Evolutionary conservation across 2,797 vertebrate genomes (phyloP), one percentile per base, ranked within the genome.

Genomic region (Ctenosaura bakeri): DNA sequence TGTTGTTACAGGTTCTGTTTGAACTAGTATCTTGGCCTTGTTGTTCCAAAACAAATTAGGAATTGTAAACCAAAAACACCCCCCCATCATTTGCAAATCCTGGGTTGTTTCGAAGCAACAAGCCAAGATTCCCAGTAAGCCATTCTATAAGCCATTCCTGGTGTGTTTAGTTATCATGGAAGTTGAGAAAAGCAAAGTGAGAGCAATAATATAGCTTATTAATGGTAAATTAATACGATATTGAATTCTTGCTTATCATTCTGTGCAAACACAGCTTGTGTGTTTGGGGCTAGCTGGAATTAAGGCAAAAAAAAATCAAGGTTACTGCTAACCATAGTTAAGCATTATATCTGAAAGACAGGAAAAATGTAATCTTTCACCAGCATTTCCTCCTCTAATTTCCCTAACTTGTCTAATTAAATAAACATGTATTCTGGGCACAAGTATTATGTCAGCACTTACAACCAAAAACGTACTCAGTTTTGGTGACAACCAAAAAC

Each of bases 401-500:
- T 46, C 3, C 66, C 66, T 38, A 42, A 66, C 10, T 78, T 50
- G 12, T 32, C 74, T 22, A 80, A 85, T 56, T 8, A 66, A 85
- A 89, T 73, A 77, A 10, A 9, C 50, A 56, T 56, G 10, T 26
- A n/a, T 69, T 62, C 59, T 59, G 6, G 32, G 14, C 5, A 38
- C 3, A 1, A 22, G 59, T 26, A 85, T 91, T 88, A 56, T 83
- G 86, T 0, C 29, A 16, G 5, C 69, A 91, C 22, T 35, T 46
- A n/a, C 24, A 50, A 6, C 18, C 90, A 35, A 90, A 92, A 91
- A 20, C n/a, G 29, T 80, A 42, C n/a, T 76, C 76, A 1, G 77
- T 18, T 83, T 89, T n/a, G n/a, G n/a, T n/a, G n/a, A n/a, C 24
- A 50, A 6, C 18, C 90, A 35, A 90, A 92, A 91, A 20, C n/a